Evolutionary conservation across 2,797 vertebrate species (phyloP).

Genomic region (Ambastaia sidthimunki): DNA sequence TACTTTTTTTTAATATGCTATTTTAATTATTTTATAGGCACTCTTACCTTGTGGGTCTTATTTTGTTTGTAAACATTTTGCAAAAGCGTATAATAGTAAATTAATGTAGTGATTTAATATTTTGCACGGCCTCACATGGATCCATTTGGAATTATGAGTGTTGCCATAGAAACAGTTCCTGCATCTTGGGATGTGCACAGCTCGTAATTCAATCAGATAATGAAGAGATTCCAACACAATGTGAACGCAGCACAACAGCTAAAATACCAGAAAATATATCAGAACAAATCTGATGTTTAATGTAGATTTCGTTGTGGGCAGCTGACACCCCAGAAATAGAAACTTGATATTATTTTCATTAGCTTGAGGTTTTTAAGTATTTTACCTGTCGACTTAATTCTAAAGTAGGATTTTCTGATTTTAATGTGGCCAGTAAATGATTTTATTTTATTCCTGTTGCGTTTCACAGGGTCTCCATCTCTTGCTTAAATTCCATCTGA

Average conservation of each 20-base stretch:
- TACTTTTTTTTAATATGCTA: too few relatives aligned
- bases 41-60: too few relatives aligned
- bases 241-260: neutral
- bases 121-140: neutral
- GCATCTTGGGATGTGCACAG: neutral
- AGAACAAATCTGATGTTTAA: neutral
- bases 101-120: neutral
- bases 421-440: neutral
- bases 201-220: neutral
- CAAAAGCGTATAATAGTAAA: too few relatives aligned
- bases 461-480: neutral
- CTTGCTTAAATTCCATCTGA: slow-evolving; percentile 8
- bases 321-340: too few relatives aligned
- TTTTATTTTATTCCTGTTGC: neutral
- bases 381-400: neutral
- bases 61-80: too few relatives aligned
- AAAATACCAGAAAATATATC: neutral
- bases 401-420: neutral
- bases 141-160: neutral
- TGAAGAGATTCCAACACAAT: neutral
- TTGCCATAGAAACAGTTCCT: slow-evolving; percentile 3
- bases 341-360: neutral
- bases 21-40: too few relatives aligned
- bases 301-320: neutral
- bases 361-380: neutral